Evolutionary conservation across 1,140 invertebrate genomes (phyloP), one percentile per base, ranked within the genome.

Genomic region (Spodoptera litura): DNA sequence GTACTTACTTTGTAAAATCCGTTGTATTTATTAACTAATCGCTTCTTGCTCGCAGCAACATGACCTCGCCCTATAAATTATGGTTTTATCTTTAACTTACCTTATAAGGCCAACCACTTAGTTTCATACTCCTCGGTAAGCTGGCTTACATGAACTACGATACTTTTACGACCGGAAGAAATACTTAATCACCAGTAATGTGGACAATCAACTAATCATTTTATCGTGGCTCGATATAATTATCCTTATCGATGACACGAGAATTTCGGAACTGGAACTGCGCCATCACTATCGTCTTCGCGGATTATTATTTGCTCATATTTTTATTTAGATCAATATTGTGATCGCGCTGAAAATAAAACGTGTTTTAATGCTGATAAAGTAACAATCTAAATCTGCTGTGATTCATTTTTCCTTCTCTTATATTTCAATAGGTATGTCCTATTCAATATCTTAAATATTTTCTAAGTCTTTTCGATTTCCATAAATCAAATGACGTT

Each of bases 41-140:
- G 74, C 27, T 66, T 3, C 20, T 53, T 20, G 49, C 74, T 76
- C 13, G 13, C n/a, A 66, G 13, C n/a, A 66, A 52, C n/a, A 20
- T 49, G 59, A 66, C 74, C 74, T 66, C 61, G 74, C 31, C 44
- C 58, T 76, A 76, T 76, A 76, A 76, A 76, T 62, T 66, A 66
- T 66, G 66, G 61, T 66, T 64, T 66, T 76, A 64, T 76, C 59
- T 66, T 59, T 64, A 66, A 76, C 51, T 64, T 55, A 76, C 61
- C 74, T 52, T 66, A 76, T 76, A 66, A 76, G 61, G 74, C 55
- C 25, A 55, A 35, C 74, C 38, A 76, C 74, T 66, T 55, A 55
- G 61, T 53, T 76, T 75, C 52, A 53, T 51, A 56, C 27, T 68
- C 49, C 25, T 68, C 49, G 49, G 49, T 64, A 27, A 61, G 58